Conservation (phyloP, 2,888 invertebrate species). For the Plemyria rubiginata region DNA sequence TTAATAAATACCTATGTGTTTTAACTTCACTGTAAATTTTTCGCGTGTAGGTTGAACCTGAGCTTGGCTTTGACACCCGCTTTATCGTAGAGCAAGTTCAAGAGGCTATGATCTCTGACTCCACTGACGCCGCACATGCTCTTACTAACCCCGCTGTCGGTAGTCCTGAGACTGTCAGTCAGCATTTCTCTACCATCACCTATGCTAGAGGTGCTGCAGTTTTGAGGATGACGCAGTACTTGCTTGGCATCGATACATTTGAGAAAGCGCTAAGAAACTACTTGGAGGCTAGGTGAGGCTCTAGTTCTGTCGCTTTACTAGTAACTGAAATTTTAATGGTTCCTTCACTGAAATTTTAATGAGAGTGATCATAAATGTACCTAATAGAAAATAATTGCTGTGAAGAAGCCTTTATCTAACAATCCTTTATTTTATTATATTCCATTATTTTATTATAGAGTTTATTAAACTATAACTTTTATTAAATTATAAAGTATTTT, state of each 20-base stretch:
- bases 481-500: too few relatives aligned
- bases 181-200: constrained; percentile 88
- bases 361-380: too few relatives aligned
- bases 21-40: not conserved
- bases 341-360: too few relatives aligned
- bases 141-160: constrained; percentile 82
- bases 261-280: constrained; percentile 82
- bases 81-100: constrained; percentile 90
- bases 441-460: too few relatives aligned
- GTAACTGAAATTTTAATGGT: too few relatives aligned
- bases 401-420: too few relatives aligned
- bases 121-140: constrained; percentile 82
- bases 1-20: too few relatives aligned
- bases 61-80: constrained; percentile 66
- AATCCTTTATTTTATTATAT: too few relatives aligned
- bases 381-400: too few relatives aligned
- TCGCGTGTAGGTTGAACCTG: constrained; percentile 62
- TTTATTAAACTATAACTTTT: too few relatives aligned
- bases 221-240: constrained; percentile 88
- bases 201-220: constrained; percentile 88
- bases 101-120: constrained; percentile 85
- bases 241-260: constrained; percentile 83
- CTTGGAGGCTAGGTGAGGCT: constrained; percentile 66
- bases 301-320: not conserved
- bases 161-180: constrained; percentile 84